A percentile compares a stretch with the other conserved stretches of the same genome.
Conservation (phyloP, 1,140 invertebrate genomes). For the Drosophila ohnishii region DNA sequence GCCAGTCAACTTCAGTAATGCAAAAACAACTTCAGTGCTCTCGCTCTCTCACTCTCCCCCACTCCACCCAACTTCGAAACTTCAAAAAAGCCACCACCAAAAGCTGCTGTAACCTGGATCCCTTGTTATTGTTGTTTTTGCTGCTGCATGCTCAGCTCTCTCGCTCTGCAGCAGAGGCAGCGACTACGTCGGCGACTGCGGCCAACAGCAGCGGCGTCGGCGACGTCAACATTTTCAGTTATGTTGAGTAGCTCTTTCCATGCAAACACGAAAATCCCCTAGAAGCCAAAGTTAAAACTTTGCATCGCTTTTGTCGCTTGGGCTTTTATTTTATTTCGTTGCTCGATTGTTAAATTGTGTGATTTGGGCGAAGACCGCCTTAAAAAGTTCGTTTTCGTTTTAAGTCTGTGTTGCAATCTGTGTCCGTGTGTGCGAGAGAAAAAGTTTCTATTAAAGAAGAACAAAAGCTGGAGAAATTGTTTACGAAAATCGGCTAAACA, state of each 20-base stretch:
- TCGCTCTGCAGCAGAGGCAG: slow-evolving; percentile 23
- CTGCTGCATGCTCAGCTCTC: slow-evolving; percentile 35
- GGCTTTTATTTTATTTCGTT: slow-evolving; percentile 56
- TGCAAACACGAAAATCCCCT: slow-evolving; percentile 76
- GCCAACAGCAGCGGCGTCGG: slow-evolving; percentile 45
- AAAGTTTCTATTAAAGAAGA: neutral
- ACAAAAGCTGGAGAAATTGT: slow-evolving; percentile 10
- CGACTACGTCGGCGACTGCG: slow-evolving; percentile 28
- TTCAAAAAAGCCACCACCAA: slow-evolving; percentile 73
- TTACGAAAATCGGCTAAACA: slow-evolving; percentile 16
- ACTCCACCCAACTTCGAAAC: slow-evolving; percentile 35
- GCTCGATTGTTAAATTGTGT: slow-evolving; percentile 47
- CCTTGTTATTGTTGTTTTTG: slow-evolving; percentile 33
- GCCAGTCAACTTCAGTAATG: slow-evolving; percentile 22
- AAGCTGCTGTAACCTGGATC: slow-evolving; percentile 64
- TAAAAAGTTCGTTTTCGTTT: slow-evolving; percentile 17
- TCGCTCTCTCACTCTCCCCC: slow-evolving; percentile 5
- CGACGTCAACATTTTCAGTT: slow-evolving; percentile 74
- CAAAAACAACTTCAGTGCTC: slow-evolving; percentile 33
- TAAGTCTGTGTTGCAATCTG: slow-evolving; percentile 11
- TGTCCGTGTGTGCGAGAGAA: slow-evolving; percentile 1
- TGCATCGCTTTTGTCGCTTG: slow-evolving; percentile 60
- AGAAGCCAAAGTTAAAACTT: slow-evolving; percentile 32
- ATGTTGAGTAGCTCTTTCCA: slow-evolving; percentile 77
- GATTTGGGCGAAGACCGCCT: slow-evolving; percentile 8